These are phyloP conservation scores for Drosophila sordidula DNA, from an alignment of 2,888 invertebrate species.

Conservation along the genomic window DNA sequence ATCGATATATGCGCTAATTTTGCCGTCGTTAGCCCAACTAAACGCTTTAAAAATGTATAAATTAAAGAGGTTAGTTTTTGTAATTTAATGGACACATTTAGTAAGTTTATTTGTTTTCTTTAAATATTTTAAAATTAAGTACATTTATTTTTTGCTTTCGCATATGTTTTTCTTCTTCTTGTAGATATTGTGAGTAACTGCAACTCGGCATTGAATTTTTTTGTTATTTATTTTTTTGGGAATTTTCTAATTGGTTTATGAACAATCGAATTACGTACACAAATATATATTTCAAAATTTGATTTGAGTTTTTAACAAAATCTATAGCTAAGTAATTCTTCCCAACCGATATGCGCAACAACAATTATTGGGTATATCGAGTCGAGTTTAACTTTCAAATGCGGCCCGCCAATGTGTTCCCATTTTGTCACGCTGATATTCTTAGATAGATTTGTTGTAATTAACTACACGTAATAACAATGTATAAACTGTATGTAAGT, in stretches of 20 bases:
- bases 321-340: slow-evolving; percentile 24
- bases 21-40: too few relatives aligned
- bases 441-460: slow-evolving; percentile 39
- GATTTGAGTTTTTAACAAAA: slow-evolving; percentile 37
- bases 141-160: slow-evolving; percentile 30
- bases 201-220: slow-evolving; percentile 27
- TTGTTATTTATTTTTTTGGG: too few relatives aligned
- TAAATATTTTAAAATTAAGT: slow-evolving; percentile 51
- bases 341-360: slow-evolving; percentile 9
- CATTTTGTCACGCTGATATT: slow-evolving; percentile 56
- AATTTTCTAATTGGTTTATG: slow-evolving; percentile 37
- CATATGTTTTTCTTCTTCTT: slow-evolving; percentile 25
- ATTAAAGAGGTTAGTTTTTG: slow-evolving; percentile 2
- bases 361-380: slow-evolving; percentile 30
- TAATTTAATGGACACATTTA: slow-evolving; percentile 73
- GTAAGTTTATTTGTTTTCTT: slow-evolving; percentile 58
- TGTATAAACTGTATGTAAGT: slow-evolving; percentile 59
- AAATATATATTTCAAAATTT: slow-evolving; percentile 63
- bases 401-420: slow-evolving; percentile 56
- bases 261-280: slow-evolving; percentile 77
- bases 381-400: slow-evolving; percentile 38
- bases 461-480: slow-evolving; percentile 74
- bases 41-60: background rate
- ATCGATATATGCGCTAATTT: background rate
- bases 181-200: slow-evolving; percentile 33